A percentile compares a stretch with the other conserved stretches of the same genome.
Conservation (phyloP, 2,888 invertebrate species). For the Drosophila anceps region DNA sequence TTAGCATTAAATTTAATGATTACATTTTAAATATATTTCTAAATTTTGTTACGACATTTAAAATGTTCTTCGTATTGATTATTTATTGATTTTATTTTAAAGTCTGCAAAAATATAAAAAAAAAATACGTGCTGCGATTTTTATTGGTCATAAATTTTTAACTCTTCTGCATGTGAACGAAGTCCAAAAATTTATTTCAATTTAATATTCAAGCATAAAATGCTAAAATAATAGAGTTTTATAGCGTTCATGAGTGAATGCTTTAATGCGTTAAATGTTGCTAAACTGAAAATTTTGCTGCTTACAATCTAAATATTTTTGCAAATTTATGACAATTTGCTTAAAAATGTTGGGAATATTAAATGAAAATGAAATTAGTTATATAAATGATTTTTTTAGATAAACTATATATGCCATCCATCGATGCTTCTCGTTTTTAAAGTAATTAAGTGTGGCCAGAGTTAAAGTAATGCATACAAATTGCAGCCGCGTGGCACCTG, state of each 20-base stretch:
- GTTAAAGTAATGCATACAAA: neutral
- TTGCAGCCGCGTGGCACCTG: slow-evolving; percentile 4
- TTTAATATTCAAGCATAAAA: slow-evolving; percentile 10
- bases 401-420: neutral
- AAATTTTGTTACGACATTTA: neutral
- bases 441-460: neutral
- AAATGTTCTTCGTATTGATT: neutral
- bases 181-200: neutral
- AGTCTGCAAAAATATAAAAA: neutral
- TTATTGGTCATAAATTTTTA: slow-evolving; percentile 2
- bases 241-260: neutral
- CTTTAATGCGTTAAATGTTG: neutral
- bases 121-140: neutral
- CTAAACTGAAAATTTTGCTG: neutral
- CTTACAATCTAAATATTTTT: neutral
- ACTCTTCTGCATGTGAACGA: neutral
- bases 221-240: slow-evolving; percentile 1
- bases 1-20: neutral
- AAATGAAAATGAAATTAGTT: neutral
- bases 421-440: neutral
- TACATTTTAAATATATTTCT: neutral
- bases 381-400: neutral
- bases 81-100: slow-evolving; percentile 5
- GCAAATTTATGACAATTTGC: neutral
- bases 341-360: neutral